Conservation (phyloP, 2,797 vertebrate genomes). For the Orientallactaga sibirica region DNA sequence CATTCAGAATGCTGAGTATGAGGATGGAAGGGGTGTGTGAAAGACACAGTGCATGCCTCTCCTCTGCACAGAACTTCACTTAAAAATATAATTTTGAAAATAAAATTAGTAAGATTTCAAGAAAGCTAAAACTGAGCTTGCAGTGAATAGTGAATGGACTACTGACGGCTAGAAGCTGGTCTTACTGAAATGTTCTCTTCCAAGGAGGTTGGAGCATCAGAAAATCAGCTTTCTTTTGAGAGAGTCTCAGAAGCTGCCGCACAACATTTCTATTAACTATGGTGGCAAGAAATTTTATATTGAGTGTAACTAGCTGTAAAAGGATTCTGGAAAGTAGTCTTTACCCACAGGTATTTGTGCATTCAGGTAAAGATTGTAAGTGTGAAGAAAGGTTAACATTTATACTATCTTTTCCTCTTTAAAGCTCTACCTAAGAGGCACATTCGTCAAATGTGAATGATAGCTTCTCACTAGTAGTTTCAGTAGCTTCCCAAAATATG, state of each 20-base stretch:
- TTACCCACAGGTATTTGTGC: neutral
- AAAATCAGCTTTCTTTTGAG: neutral
- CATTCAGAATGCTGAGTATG: too few relatives aligned
- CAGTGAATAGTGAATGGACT: neutral
- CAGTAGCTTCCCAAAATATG: neutral
- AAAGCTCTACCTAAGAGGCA: neutral
- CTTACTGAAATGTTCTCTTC: neutral
- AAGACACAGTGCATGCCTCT: neutral
- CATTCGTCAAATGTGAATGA: neutral
- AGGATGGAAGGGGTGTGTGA: neutral
- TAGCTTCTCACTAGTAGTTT: neutral
- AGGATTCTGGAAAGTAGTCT: neutral
- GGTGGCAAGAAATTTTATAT: neutral
- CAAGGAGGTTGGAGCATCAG: neutral
- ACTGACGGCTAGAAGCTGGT: neutral
- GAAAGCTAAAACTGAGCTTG: neutral
- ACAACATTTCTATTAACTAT: neutral
- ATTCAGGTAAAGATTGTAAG: neutral
- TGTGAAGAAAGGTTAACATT: neutral
- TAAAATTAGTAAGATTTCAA: constrained; percentile 25
- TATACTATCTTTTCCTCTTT: neutral
- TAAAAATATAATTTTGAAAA: neutral
- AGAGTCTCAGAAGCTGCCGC: neutral
- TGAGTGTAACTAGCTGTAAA: neutral
- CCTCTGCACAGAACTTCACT: neutral